Evolutionary conservation across 1,140 invertebrate genomes (phyloP).

Genomic region (Anthonomus grandis): DNA sequence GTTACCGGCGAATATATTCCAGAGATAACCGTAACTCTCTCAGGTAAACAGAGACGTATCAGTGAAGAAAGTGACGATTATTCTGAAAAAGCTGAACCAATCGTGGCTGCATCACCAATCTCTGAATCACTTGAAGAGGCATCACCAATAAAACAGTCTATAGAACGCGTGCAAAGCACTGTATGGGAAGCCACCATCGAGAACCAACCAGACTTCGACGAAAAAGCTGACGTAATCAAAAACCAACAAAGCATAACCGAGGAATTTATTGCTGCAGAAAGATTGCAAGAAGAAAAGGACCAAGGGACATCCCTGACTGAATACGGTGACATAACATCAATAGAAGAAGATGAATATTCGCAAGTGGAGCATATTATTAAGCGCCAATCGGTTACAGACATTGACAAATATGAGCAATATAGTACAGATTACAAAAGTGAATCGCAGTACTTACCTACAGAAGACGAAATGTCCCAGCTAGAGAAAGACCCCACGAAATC

Average conservation of each 20-base stretch:
- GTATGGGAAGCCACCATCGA: slow-evolving; percentile 63
- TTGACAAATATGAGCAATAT: neutral
- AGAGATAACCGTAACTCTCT: slow-evolving; percentile 45
- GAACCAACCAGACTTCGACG: slow-evolving; percentile 46
- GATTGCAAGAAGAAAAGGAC: neutral
- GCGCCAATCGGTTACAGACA: slow-evolving; percentile 5
- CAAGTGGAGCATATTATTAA: slow-evolving; percentile 14
- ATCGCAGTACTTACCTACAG: neutral
- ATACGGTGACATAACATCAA: neutral
- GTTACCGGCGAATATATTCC: slow-evolving; percentile 40
- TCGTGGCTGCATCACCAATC: slow-evolving; percentile 37
- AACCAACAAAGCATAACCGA: slow-evolving; percentile 14
- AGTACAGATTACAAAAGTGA: neutral
- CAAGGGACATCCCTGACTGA: neutral
- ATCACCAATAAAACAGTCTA: slow-evolving; percentile 55
- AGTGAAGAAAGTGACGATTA: slow-evolving; percentile 47
- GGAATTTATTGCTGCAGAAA: slow-evolving; percentile 19
- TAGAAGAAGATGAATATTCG: slow-evolving; percentile 16
- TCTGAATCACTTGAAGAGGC: slow-evolving; percentile 47
- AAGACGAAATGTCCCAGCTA: neutral
- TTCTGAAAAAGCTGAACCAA: slow-evolving; percentile 22
- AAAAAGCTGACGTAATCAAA: slow-evolving; percentile 36
- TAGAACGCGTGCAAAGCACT: slow-evolving; percentile 58
- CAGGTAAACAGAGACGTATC: slow-evolving; percentile 44
- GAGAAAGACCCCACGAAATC: neutral